Base-by-base conservation (phyloP, 2,797 vertebrate genomes). In the Falco biarmicus region DNA sequence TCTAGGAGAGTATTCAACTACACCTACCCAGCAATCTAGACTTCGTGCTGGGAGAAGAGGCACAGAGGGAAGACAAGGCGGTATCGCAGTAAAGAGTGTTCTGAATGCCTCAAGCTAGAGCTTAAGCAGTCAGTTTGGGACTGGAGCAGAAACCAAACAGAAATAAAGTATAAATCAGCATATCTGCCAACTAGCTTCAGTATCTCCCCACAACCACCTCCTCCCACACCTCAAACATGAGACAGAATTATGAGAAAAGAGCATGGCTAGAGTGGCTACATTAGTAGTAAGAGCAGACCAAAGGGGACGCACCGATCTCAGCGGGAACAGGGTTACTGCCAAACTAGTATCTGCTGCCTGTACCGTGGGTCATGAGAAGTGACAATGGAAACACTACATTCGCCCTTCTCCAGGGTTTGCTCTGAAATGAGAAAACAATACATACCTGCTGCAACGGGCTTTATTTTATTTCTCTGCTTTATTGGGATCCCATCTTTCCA, bases 281-380 rank as follows among this genome's bases (percentile, higher is more conserved):
- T 45, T 14, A 61, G 22, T 8, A 75, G 28, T n/a, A 37, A 60
- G 22, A 81, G 20, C 50, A 82, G 63, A 81, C 25, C n/a, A 65
- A 73, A 71, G 54, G 16, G 17, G 37, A 56, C 10, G 8, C 21
- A 69, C 2, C 47, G 61, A 60, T 39, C 68, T 51, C 28, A 21
- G 32, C 11, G 24, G 2, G 31, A n/a, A 84, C 90, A 83, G 17
- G 15, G 26, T 34, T 73, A 76, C 28, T 61, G 22, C 14, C 28
- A 19, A 65, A 56, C 25, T 31, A 61, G 54, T 11, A 18, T 39
- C 16, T 34, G 50, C 31, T 48, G 59, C 31, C 37, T 34, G 16
- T 17, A n/a, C 20, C 0, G 0, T 15, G 22, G 19, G 37, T 81
- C 4, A 0, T 2, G 26, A 69, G 34, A 76, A 82, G 14, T 43